Percentiles rank a stretch among this genome's conserved stretches.
Evolutionary conservation across 1,140 invertebrate species (phyloP).

Genomic region (Chrysomallon squamiferum): DNA sequence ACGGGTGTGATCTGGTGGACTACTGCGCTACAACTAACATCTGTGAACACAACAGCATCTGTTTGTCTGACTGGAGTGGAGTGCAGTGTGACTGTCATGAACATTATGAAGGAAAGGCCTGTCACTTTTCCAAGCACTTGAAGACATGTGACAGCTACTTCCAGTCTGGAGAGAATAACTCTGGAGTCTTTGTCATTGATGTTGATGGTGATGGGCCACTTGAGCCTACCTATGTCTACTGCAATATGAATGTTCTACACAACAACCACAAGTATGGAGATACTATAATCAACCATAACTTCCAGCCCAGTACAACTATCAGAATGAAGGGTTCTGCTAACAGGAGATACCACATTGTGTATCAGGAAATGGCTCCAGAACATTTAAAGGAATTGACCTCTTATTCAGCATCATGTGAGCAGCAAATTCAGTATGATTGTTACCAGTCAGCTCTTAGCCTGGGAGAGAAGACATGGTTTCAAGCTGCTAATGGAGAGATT

Average conservation of each 20-base stretch:
- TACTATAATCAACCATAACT: constrained; percentile 90
- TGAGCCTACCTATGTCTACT: constrained; percentile 87
- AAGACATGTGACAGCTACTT: constrained; percentile 92
- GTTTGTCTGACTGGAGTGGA: constrained; percentile 82
- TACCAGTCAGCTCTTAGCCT: constrained; percentile 66
- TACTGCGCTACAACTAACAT: constrained; percentile 87
- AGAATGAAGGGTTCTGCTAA: constrained; percentile 31
- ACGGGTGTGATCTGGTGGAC: constrained; percentile 90
- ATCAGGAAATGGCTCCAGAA: constrained; percentile 79
- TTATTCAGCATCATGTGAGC: constrained; percentile 86
- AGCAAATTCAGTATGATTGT: constrained; percentile 91
- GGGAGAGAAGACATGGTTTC: constrained; percentile 89
- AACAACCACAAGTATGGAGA: constrained; percentile 77
- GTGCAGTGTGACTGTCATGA: constrained; percentile 89
- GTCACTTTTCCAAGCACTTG: constrained; percentile 88
- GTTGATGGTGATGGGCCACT: constrained; percentile 92
- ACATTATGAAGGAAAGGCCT: constrained; percentile 87
- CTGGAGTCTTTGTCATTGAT: constrained; percentile 87
- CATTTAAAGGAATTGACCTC: constrained; percentile 90
- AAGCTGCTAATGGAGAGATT: constrained; percentile 73
- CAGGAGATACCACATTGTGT: constrained; percentile 38
- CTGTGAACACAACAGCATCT: constrained; percentile 89
- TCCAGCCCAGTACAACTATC: constrained; percentile 66
- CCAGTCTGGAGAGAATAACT: constrained; percentile 80
- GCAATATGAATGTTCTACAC: constrained; percentile 79